phyloP scores from a whole-genome alignment of 1,140 invertebrate species.

The Stegodyphus mimosarum region DNA sequence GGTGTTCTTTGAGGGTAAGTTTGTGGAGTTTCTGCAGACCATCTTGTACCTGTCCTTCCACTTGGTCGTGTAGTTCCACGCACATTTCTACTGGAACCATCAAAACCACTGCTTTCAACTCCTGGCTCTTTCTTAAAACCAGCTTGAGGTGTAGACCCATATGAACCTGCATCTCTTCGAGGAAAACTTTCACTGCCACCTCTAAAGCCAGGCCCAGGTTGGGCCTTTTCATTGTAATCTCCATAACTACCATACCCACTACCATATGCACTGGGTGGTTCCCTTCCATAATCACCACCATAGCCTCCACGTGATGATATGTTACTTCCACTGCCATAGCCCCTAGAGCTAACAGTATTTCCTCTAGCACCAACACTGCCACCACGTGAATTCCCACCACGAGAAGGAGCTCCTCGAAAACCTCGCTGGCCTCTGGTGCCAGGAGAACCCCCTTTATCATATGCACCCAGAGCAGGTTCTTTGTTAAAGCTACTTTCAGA shows the following conservation, averaged over 20 bases:
- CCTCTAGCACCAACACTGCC: not conserved
- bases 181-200: not conserved
- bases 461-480: slow-evolving; percentile 1
- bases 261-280: not conserved
- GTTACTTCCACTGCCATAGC: not conserved
- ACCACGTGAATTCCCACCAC: slow-evolving; percentile 2
- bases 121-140: slow-evolving; percentile 33
- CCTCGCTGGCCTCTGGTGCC: not conserved
- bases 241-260: slow-evolving; percentile 29
- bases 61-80: not conserved
- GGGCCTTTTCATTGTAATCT: not conserved
- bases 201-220: not conserved
- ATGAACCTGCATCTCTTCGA: not conserved
- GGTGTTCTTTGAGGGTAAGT: not conserved
- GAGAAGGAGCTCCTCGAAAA: not conserved
- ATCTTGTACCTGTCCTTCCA: slow-evolving; percentile 29
- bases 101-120: not conserved
- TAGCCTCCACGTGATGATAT: not conserved
- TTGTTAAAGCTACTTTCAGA: too few relatives aligned
- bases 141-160: not conserved
- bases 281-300: not conserved
- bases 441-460: not conserved
- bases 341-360: slow-evolving; percentile 12
- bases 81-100: not conserved
- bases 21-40: slow-evolving; percentile 21